Evolutionary conservation across 2,888 invertebrate genomes (phyloP).

Genomic region (Synanthedon andrenaeformis): DNA sequence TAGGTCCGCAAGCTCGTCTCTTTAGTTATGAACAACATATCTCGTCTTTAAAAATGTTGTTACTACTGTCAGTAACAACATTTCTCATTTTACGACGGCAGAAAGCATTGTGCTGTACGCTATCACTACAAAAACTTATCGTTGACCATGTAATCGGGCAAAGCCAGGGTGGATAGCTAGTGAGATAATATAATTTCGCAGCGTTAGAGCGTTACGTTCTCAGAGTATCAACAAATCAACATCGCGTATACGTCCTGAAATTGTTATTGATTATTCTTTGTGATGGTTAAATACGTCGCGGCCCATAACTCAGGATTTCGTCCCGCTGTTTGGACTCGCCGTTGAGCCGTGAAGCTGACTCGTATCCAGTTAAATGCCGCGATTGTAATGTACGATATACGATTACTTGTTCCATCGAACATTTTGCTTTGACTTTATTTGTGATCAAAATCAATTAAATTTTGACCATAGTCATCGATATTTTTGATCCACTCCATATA

Average conservation of each 20-base stretch:
- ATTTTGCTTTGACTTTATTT: not conserved
- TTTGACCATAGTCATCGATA: too few relatives aligned
- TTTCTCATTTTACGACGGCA: too few relatives aligned
- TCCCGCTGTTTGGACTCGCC: conserved; percentile 42
- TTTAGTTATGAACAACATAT: too few relatives aligned
- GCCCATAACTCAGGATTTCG: conserved; percentile 52
- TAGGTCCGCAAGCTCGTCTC: too few relatives aligned
- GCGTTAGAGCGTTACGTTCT: not conserved
- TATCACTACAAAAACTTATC: too few relatives aligned
- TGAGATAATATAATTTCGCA: not conserved
- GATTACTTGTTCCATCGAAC: conserved; percentile 12
- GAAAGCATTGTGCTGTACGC: too few relatives aligned
- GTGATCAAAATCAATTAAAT: not conserved
- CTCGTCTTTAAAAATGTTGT: too few relatives aligned
- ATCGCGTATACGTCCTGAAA: conserved; percentile 37
- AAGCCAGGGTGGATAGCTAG: too few relatives aligned
- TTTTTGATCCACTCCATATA: too few relatives aligned
- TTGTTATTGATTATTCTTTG: conserved; percentile 65
- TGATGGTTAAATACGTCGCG: conserved; percentile 16
- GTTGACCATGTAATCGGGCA: too few relatives aligned
- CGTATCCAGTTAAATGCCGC: conserved; percentile 14
- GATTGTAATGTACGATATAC: conserved; percentile 7
- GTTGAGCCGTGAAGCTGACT: conserved; percentile 25
- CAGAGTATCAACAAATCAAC: conserved; percentile 29
- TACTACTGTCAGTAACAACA: too few relatives aligned